Base-by-base conservation (phyloP, 2,888 invertebrate species). In the Nomada lathburiana region DNA sequence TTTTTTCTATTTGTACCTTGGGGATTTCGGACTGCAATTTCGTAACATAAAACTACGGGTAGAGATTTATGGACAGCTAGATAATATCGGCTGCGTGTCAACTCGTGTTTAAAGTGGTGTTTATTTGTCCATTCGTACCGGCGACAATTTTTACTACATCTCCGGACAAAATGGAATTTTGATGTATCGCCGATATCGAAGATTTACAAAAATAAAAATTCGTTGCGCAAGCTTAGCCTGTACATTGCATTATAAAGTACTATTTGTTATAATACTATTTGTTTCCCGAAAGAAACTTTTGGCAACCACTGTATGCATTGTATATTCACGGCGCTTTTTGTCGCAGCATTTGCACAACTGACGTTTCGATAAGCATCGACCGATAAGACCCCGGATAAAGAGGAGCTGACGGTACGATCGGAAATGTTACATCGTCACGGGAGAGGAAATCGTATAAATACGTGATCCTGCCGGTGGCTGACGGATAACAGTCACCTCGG, bases 401-500 rank as follows among this genome's bases (percentile, higher is more conserved):
- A 62, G 55, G 79, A 80, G 62, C 44, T 53, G 80, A 57, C 44
- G 50, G 71, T 69, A 82, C 60, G 74, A 80, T 70, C 82, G 82
- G 75, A 77, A 81, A 82, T 82, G 79, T 76, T 80, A 65, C 76
- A 82, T 86, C 76, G 75, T 69, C 76, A 83, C 70, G 71, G 70
- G 68, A 78, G 76, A 85, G 88, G 84, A 90, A 83, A 88, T 89
- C 88, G 82, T 87, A 87, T 88, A 88, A 91, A 91, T 88, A 86
- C 89, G 87, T 89, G 90, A 91, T 90, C 89, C 86, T 77, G 83
- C 83, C 76, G 80, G 84, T 84, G 87, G 85, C 87, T 86, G 89
- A 89, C 89, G 90, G 91, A 91, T 91, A 90, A 91, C 90, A 90
- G 90, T 91, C 89, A 89, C 85, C 80, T 83, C 84, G 88, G 87